phyloP scores from a whole-genome alignment of 2,797 vertebrate species.

The Avahi laniger region DNA sequence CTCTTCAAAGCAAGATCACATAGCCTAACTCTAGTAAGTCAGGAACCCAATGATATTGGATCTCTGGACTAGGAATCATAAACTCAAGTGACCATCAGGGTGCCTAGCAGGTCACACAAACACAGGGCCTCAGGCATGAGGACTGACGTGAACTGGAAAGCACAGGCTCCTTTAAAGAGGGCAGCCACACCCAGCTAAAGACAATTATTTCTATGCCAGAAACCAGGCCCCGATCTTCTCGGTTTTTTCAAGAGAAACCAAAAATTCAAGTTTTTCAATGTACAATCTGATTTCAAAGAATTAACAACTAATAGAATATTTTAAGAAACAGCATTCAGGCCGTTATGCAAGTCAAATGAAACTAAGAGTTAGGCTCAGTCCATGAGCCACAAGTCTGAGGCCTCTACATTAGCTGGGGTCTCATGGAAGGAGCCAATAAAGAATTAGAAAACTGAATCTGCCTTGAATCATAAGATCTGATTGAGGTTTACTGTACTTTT shows the following conservation, averaged over 20 bases:
- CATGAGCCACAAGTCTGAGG: background rate
- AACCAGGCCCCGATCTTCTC: background rate
- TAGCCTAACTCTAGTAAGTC: background rate
- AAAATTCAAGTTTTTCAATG: background rate
- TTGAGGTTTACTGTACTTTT: background rate
- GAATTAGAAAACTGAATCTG: background rate
- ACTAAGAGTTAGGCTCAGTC: background rate
- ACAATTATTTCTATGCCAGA: background rate
- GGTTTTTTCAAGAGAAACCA: background rate
- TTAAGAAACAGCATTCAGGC: background rate
- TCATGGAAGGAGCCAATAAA: background rate
- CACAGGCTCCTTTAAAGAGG: background rate
- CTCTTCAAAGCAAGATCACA: background rate
- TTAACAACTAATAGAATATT: background rate
- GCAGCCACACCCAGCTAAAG: background rate
- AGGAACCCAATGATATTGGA: background rate
- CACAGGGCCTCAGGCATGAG: too few relatives aligned
- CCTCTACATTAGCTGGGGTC: background rate
- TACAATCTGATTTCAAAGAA: background rate
- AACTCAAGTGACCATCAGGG: background rate
- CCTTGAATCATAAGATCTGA: constrained; percentile 1
- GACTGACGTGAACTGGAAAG: background rate
- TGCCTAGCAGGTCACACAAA: background rate
- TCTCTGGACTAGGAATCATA: background rate
- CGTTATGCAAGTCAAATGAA: background rate